Conservation (phyloP, 1,140 invertebrate species). For the Batillaria attramentaria region DNA sequence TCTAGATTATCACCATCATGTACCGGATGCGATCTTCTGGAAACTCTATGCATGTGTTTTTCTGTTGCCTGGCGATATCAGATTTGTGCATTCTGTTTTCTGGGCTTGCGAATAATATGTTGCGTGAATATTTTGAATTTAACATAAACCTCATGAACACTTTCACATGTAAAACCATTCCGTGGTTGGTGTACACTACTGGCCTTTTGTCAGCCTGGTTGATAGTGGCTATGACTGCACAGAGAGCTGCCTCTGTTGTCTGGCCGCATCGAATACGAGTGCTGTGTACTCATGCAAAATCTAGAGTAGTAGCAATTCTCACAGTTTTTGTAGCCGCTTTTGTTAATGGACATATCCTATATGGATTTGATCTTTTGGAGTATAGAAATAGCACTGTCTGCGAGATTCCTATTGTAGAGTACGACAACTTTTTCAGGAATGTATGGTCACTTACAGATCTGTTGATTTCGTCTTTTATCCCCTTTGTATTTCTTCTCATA, state of each 20-base stretch:
- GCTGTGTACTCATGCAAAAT: constrained; percentile 23
- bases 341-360: no score
- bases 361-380: constrained; percentile 30
- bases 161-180: constrained; percentile 38
- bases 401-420: background rate
- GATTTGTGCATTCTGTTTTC: no score
- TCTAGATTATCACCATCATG: no score
- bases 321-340: no score
- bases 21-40: no score
- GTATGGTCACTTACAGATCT: constrained; percentile 45
- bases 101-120: no score
- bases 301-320: constrained; percentile 18
- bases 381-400: background rate
- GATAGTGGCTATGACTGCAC: constrained; percentile 40
- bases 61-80: no score
- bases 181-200: constrained; percentile 30
- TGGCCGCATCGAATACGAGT: constrained; percentile 26
- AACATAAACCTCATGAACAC: no score
- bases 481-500: background rate
- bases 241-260: constrained; percentile 37
- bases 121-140: no score
- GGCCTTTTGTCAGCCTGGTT: constrained; percentile 44
- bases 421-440: constrained; percentile 30
- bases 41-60: no score
- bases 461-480: constrained; percentile 19